These are phyloP conservation scores for Cyanoramphus novaezelandiae DNA, from an alignment of 2,113 vertebrate species.

Conservation along the genomic window DNA sequence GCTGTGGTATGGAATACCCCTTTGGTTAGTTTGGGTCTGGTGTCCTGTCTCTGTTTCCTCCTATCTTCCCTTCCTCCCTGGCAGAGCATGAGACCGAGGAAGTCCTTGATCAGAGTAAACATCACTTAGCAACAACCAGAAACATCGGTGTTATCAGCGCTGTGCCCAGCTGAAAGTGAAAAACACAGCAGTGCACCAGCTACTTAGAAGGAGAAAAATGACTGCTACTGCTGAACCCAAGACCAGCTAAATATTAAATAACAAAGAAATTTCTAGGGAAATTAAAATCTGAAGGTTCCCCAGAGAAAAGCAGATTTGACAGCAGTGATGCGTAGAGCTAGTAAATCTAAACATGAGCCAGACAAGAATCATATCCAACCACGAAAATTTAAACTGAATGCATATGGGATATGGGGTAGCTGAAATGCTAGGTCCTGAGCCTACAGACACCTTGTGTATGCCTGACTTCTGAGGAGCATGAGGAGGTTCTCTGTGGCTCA, in stretches of 20 bases:
- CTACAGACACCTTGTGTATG: background rate
- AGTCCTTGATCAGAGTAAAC: background rate
- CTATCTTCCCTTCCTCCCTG: too few relatives aligned
- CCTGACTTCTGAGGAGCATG: background rate
- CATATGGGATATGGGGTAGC: background rate
- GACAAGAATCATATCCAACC: background rate
- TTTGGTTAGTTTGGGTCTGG: too few relatives aligned
- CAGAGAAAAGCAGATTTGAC: background rate
- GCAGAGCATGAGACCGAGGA: too few relatives aligned
- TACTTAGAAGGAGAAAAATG: background rate
- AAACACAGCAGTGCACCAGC: background rate
- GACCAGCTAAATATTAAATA: background rate
- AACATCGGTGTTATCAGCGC: accelerated
- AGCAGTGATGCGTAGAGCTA: background rate
- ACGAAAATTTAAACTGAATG: background rate
- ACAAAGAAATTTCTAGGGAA: background rate
- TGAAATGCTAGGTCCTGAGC: background rate
- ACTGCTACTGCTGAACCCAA: background rate
- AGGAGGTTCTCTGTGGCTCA: background rate
- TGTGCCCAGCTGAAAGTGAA: background rate
- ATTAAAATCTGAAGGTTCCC: background rate
- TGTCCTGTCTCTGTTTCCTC: too few relatives aligned
- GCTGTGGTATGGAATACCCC: too few relatives aligned
- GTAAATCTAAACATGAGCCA: background rate
- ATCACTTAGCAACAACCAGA: background rate